Base-by-base conservation (phyloP, 1,140 invertebrate genomes). In the Lepidurus couesii region DNA sequence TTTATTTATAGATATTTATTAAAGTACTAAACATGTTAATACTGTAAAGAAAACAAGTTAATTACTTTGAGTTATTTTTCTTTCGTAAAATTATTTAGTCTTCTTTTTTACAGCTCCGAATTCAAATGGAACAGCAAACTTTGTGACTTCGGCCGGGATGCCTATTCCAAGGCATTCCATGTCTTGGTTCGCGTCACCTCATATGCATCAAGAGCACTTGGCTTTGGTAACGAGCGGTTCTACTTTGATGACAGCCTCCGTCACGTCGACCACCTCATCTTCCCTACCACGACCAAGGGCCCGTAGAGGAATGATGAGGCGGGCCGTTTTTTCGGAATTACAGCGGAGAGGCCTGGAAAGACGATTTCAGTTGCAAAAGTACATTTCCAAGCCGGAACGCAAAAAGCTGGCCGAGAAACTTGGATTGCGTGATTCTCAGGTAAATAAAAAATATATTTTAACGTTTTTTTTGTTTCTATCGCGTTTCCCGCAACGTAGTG, bases 301-400 rank as follows among this genome's bases (percentile, higher is more conserved):
- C 76, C 76, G 76, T 77, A 45, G 96, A 10, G 96, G 96, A 0
- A 98, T 98, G 95, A 95, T 98, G 91, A 86, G 96, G 43, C 86
- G 95, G 82, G 95, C 95, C 6, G 95, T 97, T 43, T 93, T 94
- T 86, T 97, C 93, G 75, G 95, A 97, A 83, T 89, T 95, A 0
- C 97, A 98, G 84, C 86, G 96, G 76, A 95, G 97, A 81, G 96
- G 96, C 0, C 87, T 98, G 76, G 97, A 98, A 86, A 93, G 96
- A 81, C 86, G 95, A 82, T 98, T 98, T 86, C 95, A 96, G 84
- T 89, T 96, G n/a, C 96, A 98, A 86, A 98, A 98, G 85, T 98
- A 98, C 85, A 98, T 98, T 83, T 97, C 94, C 79, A 98, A 98
- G 85, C 96, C 96, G 0, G 96, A 98, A 85, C 89, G 97, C 83